Conservation (phyloP, 2,888 invertebrate genomes). For the Ichneumoninae sp. region DNA sequence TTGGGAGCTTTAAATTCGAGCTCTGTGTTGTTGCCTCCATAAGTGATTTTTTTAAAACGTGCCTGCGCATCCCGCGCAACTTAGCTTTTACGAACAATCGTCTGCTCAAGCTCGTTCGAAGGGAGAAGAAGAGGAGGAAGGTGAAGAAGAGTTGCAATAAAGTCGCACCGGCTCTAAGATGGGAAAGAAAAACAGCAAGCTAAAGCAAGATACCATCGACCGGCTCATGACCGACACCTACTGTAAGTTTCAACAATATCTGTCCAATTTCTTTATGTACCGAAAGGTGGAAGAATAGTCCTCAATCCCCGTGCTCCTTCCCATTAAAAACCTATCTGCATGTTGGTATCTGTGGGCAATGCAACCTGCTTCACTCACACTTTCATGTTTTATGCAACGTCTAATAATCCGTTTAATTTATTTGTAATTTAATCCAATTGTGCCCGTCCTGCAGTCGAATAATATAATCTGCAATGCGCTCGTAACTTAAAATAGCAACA, state of each 20-base stretch:
- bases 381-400: constrained; percentile 17
- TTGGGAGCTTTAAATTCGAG: constrained; percentile 20
- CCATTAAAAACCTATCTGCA: neutral
- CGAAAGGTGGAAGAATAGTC: neutral
- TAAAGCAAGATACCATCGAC: constrained; percentile 97
- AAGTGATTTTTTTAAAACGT: constrained; percentile 34
- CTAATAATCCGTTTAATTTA: neutral
- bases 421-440: neutral
- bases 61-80: constrained; percentile 9
- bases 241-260: constrained; percentile 89
- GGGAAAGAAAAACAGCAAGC: constrained; percentile 98
- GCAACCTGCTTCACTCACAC: neutral
- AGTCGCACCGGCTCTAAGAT: constrained; percentile 85
- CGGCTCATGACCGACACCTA: constrained; percentile 96
- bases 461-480: neutral
- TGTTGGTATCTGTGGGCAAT: neutral
- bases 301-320: neutral
- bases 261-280: neutral
- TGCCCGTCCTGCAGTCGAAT: neutral
- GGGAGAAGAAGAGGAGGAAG: constrained; percentile 49
- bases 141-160: constrained; percentile 56
- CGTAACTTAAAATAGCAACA: neutral
- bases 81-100: constrained; percentile 40
- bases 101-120: neutral
- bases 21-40: constrained; percentile 44